Percentiles rank a stretch among this genome's conserved stretches.
phyloP scores from a whole-genome alignment of 2,888 invertebrate species.

The Portevinia maculata region DNA sequence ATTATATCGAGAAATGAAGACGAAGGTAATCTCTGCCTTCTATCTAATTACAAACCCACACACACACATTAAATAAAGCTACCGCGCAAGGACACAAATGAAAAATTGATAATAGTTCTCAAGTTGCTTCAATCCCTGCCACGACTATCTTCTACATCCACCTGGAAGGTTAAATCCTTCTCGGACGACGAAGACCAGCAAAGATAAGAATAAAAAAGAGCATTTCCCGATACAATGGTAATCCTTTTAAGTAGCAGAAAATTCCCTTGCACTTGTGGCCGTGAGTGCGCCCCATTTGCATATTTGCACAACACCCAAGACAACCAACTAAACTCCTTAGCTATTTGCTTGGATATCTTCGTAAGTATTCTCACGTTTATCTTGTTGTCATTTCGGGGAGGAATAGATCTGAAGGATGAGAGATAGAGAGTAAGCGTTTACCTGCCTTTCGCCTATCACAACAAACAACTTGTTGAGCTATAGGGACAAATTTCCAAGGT shows the following conservation, averaged over 20 bases:
- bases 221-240: conserved; percentile 17
- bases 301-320: conserved; percentile 21
- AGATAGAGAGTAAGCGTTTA: neutral
- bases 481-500: conserved; percentile 5
- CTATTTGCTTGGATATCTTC: neutral
- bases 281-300: conserved; percentile 29
- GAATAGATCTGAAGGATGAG: neutral
- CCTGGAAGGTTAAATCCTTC: neutral
- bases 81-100: conserved; percentile 10
- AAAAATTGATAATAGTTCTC: conserved; percentile 18
- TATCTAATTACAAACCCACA: conserved; percentile 32
- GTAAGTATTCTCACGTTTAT: conserved; percentile 27
- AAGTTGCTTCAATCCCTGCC: neutral
- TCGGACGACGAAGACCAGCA: neutral
- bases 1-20: conserved; percentile 44
- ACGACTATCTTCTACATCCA: neutral
- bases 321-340: neutral
- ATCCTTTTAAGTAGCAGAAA: conserved; percentile 30
- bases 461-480: conserved; percentile 71
- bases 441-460: conserved; percentile 49
- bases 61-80: neutral
- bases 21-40: conserved; percentile 41
- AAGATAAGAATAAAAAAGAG: neutral
- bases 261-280: conserved; percentile 30
- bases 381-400: conserved; percentile 14